A percentile compares a stretch with the other conserved stretches of the same genome.
phyloP scores from a whole-genome alignment of 2,113 vertebrate species.

The Neodon shergylaensis region DNA sequence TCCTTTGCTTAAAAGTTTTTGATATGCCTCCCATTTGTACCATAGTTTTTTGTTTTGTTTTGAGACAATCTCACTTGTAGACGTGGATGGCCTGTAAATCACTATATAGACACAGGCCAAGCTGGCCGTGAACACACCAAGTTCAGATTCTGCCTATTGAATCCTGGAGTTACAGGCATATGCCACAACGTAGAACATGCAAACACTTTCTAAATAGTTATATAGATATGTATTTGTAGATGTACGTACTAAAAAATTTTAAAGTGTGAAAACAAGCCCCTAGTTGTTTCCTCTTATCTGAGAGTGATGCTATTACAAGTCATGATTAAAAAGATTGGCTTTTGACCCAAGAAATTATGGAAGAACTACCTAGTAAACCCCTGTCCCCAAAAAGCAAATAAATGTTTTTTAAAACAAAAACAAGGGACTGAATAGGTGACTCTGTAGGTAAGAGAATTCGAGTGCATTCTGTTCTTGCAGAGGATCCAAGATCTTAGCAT shows the following conservation, averaged over 20 bases:
- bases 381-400: not conserved
- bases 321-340: not conserved
- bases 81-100: not conserved
- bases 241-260: not conserved
- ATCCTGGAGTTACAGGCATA: not conserved
- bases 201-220: not conserved
- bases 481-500: not conserved
- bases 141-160: not conserved
- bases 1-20: not conserved
- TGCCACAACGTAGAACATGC: not conserved
- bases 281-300: not conserved
- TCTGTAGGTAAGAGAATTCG: not conserved
- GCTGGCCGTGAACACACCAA: not conserved
- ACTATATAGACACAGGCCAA: not conserved
- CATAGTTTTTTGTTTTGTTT: not conserved
- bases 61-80: not conserved
- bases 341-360: not conserved
- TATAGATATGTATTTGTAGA: not conserved
- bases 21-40: not conserved
- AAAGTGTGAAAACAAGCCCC: too few species aligned
- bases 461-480: not conserved
- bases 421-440: not conserved
- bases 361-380: not conserved
- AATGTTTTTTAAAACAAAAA: not conserved
- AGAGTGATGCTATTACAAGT: not conserved